Base-by-base conservation (phyloP, 2,797 vertebrate species). In the Lophius americanus region DNA sequence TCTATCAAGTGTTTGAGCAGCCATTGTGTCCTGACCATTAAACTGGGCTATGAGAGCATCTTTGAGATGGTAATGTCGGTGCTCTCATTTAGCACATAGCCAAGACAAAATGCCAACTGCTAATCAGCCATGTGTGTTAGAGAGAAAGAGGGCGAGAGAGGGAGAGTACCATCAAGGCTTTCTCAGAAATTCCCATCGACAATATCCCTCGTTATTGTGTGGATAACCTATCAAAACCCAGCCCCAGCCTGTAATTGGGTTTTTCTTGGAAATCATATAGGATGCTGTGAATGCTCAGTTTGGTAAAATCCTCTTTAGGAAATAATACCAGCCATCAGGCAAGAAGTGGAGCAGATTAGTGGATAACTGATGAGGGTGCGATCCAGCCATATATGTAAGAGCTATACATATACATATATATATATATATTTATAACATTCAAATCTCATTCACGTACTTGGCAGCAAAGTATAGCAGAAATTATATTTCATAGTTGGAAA, bases 11-110 rank as follows among this genome's bases (percentile, higher is more conserved):
- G 75, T 81, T 88, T 77, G 79, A 88, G 76, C 79, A 80, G 81
- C 76, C 81, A 85, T 91, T 90, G 91, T 91, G 83, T 85, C 62
- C 85, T 75, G 79, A 73, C 83, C 87, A 83, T 89, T 88, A 91
- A 91, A 82, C 81, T 66, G 47, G 78, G 69, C 55, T 58, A 82
- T 62, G 61, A 85, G 86, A 84, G 78, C 74, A 87, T 90, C 86
- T 91, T 91, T 89, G 86, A 92, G 87, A 91, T 89, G 87, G 60
- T 89, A 89, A 91, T 91, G 85, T 72, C 67, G 86, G 71, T 70
- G 68, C 81, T 79, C 80, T 83, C 88, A 85, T 92, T 91, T 83
- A 85, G 83, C 75, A 68, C 81, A 61, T 82, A 74, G 88, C 86
- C 83, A 87, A 85, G 78, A 89, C 76, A 66, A 87, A 92, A 87